These are phyloP conservation scores for Carterocephalus palaemon DNA, from an alignment of 2,888 invertebrate genomes.

Conservation along the genomic window DNA sequence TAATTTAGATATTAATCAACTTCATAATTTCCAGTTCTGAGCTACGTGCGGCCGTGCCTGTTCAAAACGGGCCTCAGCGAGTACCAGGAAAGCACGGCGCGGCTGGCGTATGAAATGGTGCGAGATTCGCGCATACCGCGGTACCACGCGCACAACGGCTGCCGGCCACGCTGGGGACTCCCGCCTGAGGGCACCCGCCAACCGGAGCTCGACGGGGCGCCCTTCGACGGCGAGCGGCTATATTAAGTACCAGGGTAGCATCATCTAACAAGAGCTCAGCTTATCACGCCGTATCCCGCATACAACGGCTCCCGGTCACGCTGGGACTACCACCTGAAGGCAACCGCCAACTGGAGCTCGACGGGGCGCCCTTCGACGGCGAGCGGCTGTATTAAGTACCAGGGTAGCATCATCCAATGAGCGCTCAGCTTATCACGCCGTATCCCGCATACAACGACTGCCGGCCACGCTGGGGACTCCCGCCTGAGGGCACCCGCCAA, in stretches of 20 bases:
- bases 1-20: no score
- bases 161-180: slow-evolving; percentile 54
- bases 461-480: no score
- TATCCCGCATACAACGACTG: no score
- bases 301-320: no score
- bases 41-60: slow-evolving; percentile 55
- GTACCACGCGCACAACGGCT: slow-evolving; percentile 59
- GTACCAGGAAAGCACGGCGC: slow-evolving; percentile 60
- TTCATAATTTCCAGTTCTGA: slow-evolving; percentile 45
- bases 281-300: no score
- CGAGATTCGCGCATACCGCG: slow-evolving; percentile 58
- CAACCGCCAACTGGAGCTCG: slow-evolving; percentile 58
- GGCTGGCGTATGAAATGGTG: slow-evolving; percentile 64
- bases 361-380: slow-evolving; percentile 58
- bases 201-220: slow-evolving; percentile 59
- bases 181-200: slow-evolving; percentile 63
- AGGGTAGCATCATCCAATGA: no score
- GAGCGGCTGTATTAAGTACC: slow-evolving; percentile 54
- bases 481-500: slow-evolving; percentile 60
- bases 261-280: no score
- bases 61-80: slow-evolving; percentile 62
- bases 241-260: slow-evolving; percentile 38
- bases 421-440: no score
- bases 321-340: slow-evolving; percentile 63
- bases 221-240: slow-evolving; percentile 61